Percentiles rank a stretch among this genome's conserved stretches.
Conservation (phyloP, 2,797 vertebrate genomes). For the Lutjanus argentimaculatus region DNA sequence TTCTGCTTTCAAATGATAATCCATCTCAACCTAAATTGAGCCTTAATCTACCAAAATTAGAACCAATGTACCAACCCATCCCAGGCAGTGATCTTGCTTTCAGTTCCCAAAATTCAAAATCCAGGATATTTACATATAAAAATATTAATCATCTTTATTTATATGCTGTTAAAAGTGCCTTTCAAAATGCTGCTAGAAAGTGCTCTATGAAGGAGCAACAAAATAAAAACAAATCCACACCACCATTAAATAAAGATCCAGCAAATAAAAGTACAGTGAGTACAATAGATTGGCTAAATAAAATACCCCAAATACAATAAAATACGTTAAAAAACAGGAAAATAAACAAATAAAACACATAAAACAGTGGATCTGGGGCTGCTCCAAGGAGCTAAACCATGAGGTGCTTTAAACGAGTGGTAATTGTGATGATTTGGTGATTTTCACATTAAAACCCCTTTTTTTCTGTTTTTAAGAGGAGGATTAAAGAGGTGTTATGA, state of each 20-base stretch:
- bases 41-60: neutral
- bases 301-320: neutral
- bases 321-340: neutral
- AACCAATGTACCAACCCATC: neutral
- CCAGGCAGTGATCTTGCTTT: neutral
- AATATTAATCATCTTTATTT: neutral
- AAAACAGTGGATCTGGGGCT: neutral
- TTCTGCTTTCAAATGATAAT: conserved; percentile 10
- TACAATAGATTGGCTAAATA: neutral
- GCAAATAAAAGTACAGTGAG: neutral
- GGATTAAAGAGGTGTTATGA: neutral
- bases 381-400: neutral
- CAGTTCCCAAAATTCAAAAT: neutral
- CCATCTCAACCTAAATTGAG: neutral
- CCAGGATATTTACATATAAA: neutral
- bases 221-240: neutral
- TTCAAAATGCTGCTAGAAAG: neutral
- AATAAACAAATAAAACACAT: neutral
- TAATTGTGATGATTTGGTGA: neutral
- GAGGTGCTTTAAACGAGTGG: neutral
- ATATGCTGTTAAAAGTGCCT: neutral
- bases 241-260: neutral
- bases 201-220: neutral
- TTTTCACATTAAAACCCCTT: neutral
- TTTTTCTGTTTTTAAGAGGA: neutral